A percentile compares a stretch with the other conserved stretches of the same genome.
phyloP scores from a whole-genome alignment of 2,888 invertebrate species.

The Kuschelorhynchus macadamiae region DNA sequence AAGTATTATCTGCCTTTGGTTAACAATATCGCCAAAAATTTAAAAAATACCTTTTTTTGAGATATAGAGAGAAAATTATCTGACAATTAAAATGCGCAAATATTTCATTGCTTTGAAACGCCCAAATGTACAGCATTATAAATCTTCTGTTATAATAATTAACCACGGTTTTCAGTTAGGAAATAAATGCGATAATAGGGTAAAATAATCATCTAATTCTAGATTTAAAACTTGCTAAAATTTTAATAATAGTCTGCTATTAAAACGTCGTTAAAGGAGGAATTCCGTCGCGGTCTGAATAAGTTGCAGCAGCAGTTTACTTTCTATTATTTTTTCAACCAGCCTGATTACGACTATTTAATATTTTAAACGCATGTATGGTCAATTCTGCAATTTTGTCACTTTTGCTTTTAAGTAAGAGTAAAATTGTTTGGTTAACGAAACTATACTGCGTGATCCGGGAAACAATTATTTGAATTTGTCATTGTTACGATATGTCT shows the following conservation, averaged over 20 bases:
- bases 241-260: conserved; percentile 16
- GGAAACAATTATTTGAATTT: not conserved
- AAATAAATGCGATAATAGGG: too few species aligned
- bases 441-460: conserved; percentile 10
- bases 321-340: conserved; percentile 52
- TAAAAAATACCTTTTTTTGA: too few species aligned
- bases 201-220: too few species aligned
- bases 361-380: conserved; percentile 42
- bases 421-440: conserved; percentile 18
- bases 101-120: too few species aligned
- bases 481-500: not conserved
- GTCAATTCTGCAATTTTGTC: conserved; percentile 30
- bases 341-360: conserved; percentile 33
- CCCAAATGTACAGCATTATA: too few species aligned
- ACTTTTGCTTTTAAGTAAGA: conserved; percentile 42
- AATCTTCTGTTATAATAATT: too few species aligned
- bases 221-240: not conserved
- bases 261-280: conserved; percentile 39
- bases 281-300: conserved; percentile 55
- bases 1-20: too few species aligned
- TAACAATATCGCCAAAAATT: too few species aligned
- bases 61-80: too few species aligned
- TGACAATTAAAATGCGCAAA: too few species aligned
- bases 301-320: conserved; percentile 32
- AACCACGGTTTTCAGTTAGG: too few species aligned